These are phyloP conservation scores for Hyperoodon ampullatus DNA, from an alignment of 2,113 vertebrate genomes.

Conservation along the genomic window DNA sequence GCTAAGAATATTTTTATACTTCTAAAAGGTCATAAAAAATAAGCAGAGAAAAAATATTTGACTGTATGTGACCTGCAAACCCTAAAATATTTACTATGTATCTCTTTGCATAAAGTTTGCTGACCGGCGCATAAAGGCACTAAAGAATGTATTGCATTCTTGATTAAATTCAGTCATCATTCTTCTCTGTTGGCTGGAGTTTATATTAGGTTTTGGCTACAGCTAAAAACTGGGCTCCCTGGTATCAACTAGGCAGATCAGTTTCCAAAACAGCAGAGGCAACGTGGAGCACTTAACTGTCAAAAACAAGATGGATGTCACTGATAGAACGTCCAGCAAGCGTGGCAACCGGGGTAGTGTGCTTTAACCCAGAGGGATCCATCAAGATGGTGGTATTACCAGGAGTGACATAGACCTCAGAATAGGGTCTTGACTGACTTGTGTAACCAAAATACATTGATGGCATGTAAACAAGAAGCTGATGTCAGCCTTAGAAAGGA, in stretches of 20 bases:
- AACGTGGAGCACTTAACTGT: not conserved
- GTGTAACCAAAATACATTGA: not conserved
- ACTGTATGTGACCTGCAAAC: not conserved
- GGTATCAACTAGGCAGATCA: not conserved
- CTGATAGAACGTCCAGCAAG: not conserved
- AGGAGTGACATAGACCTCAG: not conserved
- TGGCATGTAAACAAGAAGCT: not conserved
- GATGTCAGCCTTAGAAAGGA: not conserved
- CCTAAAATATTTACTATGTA: not conserved
- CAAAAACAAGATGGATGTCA: not conserved
- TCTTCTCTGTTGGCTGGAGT: not conserved
- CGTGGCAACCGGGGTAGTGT: too few relatives aligned
- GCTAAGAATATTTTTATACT: not conserved
- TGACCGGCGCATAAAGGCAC: not conserved
- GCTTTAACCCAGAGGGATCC: not conserved
- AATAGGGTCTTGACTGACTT: not conserved
- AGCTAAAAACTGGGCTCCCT: not conserved
- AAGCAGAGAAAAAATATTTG: not conserved
- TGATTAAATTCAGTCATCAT: not conserved
- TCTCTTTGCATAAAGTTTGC: not conserved
- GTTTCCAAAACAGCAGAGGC: not conserved
- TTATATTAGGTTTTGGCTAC: not conserved
- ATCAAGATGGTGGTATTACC: not conserved
- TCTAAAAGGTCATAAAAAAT: not conserved
- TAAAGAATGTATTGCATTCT: not conserved